Evolutionary conservation across 2,113 vertebrate genomes (phyloP).

Genomic region (Prietella phreatophila): DNA sequence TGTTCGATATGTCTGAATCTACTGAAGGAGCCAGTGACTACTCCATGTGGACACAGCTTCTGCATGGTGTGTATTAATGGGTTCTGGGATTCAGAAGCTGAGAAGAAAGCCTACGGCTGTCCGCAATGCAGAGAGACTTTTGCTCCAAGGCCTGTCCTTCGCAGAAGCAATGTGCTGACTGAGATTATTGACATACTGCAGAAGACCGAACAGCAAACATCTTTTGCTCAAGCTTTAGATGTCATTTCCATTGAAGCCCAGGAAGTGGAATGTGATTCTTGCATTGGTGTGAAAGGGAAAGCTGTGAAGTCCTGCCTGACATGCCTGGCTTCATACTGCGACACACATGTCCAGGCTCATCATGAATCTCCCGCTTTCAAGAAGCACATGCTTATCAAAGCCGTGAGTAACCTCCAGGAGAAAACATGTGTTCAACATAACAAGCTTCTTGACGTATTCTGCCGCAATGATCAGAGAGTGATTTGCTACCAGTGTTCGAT

Average conservation of each 20-base stretch:
- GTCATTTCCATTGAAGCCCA: constrained; percentile 47
- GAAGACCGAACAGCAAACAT: neutral
- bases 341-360: constrained; percentile 78
- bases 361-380: constrained; percentile 77
- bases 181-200: neutral
- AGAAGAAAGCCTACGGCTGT: constrained; percentile 11
- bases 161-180: constrained; percentile 21
- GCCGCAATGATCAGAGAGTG: constrained; percentile 38
- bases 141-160: constrained; percentile 25
- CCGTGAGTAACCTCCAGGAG: constrained; percentile 29
- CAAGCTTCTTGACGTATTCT: constrained; percentile 45
- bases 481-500: constrained; percentile 41
- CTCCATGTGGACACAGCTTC: constrained; percentile 39
- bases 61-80: constrained; percentile 32
- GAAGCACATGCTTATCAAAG: constrained; percentile 76
- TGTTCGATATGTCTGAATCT: constrained; percentile 37
- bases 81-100: constrained; percentile 4
- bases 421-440: constrained; percentile 34
- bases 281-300: constrained; percentile 80
- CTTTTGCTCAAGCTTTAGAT: neutral
- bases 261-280: constrained; percentile 72
- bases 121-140: constrained; percentile 28
- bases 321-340: constrained; percentile 81
- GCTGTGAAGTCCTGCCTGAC: constrained; percentile 80
- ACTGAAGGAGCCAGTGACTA: constrained; percentile 24